A percentile compares a stretch with the other conserved stretches of the same genome.
Conservation (phyloP, 2,888 invertebrate genomes). For the Sycophila texana region DNA sequence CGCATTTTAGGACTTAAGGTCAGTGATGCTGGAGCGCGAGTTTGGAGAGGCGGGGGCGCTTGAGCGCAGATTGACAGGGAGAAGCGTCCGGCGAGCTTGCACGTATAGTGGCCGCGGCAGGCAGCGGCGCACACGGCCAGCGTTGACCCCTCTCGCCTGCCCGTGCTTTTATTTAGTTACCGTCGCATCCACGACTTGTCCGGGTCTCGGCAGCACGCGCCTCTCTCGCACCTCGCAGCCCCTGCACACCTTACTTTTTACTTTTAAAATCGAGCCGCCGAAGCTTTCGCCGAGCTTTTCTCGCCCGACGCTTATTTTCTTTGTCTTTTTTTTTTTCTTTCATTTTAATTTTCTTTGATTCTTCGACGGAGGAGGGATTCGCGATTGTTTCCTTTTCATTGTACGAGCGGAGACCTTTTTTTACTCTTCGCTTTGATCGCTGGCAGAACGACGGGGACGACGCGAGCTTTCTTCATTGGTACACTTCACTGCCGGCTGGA, state of each 20-base stretch:
- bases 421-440: background rate
- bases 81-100: background rate
- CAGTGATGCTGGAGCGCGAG: too few species aligned
- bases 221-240: background rate
- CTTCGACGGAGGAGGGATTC: background rate
- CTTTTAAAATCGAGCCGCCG: conserved; percentile 33
- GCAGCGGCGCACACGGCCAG: conserved; percentile 24
- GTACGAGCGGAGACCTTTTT: background rate
- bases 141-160: conserved; percentile 49
- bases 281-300: background rate
- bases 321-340: too few species aligned
- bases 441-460: background rate
- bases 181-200: conserved; percentile 68
- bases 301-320: background rate
- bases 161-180: conserved; percentile 70
- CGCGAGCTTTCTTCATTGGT: conserved; percentile 4
- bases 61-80: conserved; percentile 17
- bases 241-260: conserved; percentile 64
- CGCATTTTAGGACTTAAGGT: too few species aligned
- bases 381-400: background rate
- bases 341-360: background rate
- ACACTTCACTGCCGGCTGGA: conserved; percentile 7
- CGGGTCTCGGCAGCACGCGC: conserved; percentile 59
- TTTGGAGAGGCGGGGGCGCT: too few species aligned
- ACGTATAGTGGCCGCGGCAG: background rate